Conservation (phyloP, 2,113 vertebrate species). For the Oryzias celebensis region DNA sequence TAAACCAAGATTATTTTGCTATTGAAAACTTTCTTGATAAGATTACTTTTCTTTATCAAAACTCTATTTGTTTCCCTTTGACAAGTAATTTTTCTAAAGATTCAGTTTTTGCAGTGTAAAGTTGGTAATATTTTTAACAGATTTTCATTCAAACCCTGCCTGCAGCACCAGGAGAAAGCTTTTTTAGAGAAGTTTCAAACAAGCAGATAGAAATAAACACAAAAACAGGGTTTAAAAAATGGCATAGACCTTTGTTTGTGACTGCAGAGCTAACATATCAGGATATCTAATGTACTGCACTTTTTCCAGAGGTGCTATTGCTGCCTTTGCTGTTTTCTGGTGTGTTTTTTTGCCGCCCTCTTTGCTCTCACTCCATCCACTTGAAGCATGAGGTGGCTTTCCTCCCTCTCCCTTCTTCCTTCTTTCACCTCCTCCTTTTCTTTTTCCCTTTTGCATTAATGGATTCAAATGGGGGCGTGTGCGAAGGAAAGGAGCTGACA, state of each 20-base stretch:
- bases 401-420: conserved; percentile 18
- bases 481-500: conserved; percentile 70
- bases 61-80: too few species aligned
- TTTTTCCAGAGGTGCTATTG: conserved; percentile 8
- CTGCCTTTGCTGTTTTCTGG: background rate
- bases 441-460: conserved; percentile 61
- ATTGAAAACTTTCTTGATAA: too few species aligned
- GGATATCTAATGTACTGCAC: background rate
- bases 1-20: too few species aligned
- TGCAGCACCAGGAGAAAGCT: too few species aligned
- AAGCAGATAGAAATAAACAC: background rate
- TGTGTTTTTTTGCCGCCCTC: conserved; percentile 15
- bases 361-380: conserved; percentile 27
- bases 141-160: too few species aligned
- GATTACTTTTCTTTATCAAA: background rate
- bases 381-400: conserved; percentile 33
- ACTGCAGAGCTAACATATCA: background rate
- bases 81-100: too few species aligned
- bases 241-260: background rate
- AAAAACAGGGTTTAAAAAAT: background rate
- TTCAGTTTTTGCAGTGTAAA: too few species aligned
- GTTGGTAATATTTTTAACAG: too few species aligned
- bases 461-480: conserved; percentile 72
- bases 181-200: too few species aligned
- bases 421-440: conserved; percentile 40